phyloP scores from a whole-genome alignment of 2,797 vertebrate genomes.

The Merluccius polli region DNA sequence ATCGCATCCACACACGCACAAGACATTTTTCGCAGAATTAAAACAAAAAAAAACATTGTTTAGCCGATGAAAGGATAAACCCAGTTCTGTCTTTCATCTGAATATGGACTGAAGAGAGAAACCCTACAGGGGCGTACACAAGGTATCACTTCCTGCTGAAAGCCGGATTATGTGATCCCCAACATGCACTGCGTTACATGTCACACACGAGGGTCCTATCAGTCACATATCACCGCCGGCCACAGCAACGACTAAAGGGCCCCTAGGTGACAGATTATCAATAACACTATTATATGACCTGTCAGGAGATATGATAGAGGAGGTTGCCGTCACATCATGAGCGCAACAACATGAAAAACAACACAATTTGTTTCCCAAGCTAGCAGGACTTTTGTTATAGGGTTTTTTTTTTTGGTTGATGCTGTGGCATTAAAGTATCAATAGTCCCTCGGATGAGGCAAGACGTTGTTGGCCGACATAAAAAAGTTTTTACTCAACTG shows the following conservation, averaged over 20 bases:
- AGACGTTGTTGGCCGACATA: background rate
- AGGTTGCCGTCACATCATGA: constrained; percentile 28
- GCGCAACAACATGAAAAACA: constrained; percentile 31
- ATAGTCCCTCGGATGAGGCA: background rate
- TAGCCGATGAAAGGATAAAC: background rate
- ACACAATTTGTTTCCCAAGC: background rate
- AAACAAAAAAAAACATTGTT: background rate
- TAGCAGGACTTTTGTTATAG: background rate
- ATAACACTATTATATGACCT: constrained; percentile 59
- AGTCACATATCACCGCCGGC: constrained; percentile 45
- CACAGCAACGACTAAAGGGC: constrained; percentile 44
- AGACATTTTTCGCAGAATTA: background rate
- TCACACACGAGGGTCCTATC: constrained; percentile 32
- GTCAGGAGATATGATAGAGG: constrained; percentile 49
- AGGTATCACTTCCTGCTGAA: background rate
- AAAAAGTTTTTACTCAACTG: background rate
- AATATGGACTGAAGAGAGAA: background rate
- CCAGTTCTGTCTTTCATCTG: background rate
- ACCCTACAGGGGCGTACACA: constrained; percentile 8
- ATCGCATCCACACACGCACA: background rate
- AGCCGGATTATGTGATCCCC: background rate
- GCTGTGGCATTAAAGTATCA: background rate
- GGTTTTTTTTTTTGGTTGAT: background rate
- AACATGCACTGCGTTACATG: background rate
- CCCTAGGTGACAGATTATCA: constrained; percentile 56